Percentiles rank a stretch among this genome's conserved stretches.
Conservation (phyloP, 2,113 vertebrate genomes). For the Acrocephalus kingi region DNA sequence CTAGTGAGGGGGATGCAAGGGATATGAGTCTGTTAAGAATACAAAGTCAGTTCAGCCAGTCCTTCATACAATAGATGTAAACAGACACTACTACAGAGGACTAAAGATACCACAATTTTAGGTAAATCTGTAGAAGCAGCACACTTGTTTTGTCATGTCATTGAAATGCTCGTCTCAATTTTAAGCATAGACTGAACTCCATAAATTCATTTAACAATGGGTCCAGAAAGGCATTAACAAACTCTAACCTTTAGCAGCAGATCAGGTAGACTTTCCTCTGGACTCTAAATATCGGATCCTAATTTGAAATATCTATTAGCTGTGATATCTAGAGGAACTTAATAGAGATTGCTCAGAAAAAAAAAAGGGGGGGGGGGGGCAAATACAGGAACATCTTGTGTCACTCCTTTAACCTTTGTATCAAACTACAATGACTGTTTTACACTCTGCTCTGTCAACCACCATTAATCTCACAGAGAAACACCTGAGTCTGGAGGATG, state of each 20-base stretch:
- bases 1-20: not conserved
- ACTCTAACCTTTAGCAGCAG: not conserved
- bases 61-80: not conserved
- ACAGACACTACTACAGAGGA: not conserved
- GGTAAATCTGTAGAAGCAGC: not conserved
- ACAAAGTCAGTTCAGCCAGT: not conserved
- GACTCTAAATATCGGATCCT: not conserved
- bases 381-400: not conserved
- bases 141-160: not conserved
- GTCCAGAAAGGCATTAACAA: not conserved
- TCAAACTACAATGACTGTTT: not conserved
- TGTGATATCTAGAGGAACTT: not conserved
- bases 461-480: not conserved
- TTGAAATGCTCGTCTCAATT: accelerated
- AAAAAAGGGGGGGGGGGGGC: not conserved
- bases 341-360: not conserved
- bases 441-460: not conserved
- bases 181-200: not conserved
- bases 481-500: not conserved
- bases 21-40: not conserved
- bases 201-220: not conserved
- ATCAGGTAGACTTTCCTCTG: not conserved
- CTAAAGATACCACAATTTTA: not conserved
- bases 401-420: not conserved
- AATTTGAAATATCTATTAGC: not conserved